These are phyloP conservation scores for Tetropium fuscum DNA, from an alignment of 2,888 invertebrate species.

Conservation along the genomic window DNA sequence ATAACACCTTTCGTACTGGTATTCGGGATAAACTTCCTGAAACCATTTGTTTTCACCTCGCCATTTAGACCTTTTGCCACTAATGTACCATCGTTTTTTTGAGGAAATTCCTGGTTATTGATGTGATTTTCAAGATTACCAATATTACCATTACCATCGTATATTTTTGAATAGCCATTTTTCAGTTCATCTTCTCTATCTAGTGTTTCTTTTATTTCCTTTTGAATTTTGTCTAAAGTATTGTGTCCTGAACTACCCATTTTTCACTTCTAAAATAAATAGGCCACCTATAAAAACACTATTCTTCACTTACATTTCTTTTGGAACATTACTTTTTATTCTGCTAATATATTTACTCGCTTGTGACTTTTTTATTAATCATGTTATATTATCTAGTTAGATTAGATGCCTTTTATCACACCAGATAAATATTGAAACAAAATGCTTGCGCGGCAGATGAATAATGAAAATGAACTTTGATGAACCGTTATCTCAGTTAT, in stretches of 20 bases:
- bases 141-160: conserved; percentile 21
- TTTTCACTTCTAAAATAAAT: conserved; percentile 19
- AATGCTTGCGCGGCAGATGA: conserved; percentile 19
- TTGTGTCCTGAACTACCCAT: conserved; percentile 63
- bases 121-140: conserved; percentile 21
- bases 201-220: conserved; percentile 89
- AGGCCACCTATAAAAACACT: conserved; percentile 9
- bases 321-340: conserved; percentile 17
- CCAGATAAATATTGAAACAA: conserved; percentile 6
- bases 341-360: conserved; percentile 2
- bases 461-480: too few relatives aligned
- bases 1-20: conserved; percentile 76
- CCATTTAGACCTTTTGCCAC: conserved; percentile 28
- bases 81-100: conserved; percentile 2
- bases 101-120: conserved; percentile 26
- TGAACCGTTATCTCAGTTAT: conserved; percentile 19
- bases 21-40: conserved; percentile 74
- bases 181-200: conserved; percentile 86
- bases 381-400: conserved; percentile 18
- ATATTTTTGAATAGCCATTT: conserved; percentile 64
- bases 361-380: conserved; percentile 12
- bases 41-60: conserved; percentile 62
- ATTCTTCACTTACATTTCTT: conserved; percentile 16
- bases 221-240: conserved; percentile 85
- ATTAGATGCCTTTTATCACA: conserved; percentile 15